Evolutionary conservation across 2,113 vertebrate species (phyloP).

Genomic region (Eubucco bourcierii): DNA sequence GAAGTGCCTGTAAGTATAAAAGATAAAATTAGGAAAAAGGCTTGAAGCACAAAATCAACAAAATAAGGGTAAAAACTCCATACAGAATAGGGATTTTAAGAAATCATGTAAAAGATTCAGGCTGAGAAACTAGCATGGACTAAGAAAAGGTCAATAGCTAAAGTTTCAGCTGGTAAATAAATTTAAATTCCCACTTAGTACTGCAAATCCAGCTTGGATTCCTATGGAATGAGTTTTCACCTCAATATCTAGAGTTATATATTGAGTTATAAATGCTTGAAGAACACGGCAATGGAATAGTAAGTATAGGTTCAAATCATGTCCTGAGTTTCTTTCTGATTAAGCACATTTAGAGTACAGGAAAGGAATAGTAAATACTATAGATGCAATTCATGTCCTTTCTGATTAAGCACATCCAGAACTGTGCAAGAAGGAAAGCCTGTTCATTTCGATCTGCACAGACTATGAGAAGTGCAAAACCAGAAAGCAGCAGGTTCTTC

Average conservation of each 20-base stretch:
- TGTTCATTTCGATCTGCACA: background rate
- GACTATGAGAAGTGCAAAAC: background rate
- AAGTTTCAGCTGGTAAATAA: background rate
- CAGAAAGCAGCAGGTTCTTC: background rate
- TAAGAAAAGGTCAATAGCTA: background rate
- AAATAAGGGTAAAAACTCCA: background rate
- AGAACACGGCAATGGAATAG: background rate
- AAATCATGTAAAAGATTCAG: background rate
- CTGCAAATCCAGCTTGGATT: background rate
- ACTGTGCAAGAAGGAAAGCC: background rate
- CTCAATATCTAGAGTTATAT: too few species aligned
- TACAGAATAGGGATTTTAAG: background rate
- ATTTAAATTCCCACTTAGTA: background rate
- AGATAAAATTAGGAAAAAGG: background rate
- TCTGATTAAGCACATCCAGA: background rate
- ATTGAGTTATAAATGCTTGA: background rate
- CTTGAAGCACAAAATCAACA: background rate
- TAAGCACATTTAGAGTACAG: background rate
- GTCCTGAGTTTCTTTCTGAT: background rate
- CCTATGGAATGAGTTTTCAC: background rate
- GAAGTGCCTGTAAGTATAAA: background rate
- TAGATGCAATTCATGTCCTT: accelerated
- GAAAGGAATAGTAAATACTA: background rate
- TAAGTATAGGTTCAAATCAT: accelerated
- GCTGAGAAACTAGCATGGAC: background rate